Evolutionary conservation across 1,140 invertebrate genomes (phyloP).

Genomic region (Stenopsyche tienmushanensis): DNA sequence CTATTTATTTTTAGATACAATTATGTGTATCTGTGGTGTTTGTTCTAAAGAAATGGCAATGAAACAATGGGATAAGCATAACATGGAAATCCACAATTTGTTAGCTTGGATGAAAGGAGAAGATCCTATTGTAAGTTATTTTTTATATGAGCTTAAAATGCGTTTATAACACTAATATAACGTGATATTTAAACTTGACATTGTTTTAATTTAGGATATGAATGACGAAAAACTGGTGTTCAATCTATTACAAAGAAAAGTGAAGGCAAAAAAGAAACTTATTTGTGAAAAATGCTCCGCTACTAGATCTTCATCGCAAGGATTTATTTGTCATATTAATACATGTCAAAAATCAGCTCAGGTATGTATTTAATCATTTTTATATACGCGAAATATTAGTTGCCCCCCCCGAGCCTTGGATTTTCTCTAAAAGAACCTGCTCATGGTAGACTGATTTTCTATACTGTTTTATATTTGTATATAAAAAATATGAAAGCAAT

Average conservation of each 20-base stretch:
- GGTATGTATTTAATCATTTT: constrained; percentile 44
- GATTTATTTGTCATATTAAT: constrained; percentile 64
- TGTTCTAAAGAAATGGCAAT: constrained; percentile 46
- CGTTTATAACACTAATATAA: constrained; percentile 3
- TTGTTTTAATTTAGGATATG: constrained; percentile 47
- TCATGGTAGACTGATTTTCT: too few relatives aligned
- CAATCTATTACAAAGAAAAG: constrained; percentile 43
- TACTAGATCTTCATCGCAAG: constrained; percentile 58
- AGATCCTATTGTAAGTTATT: constrained; percentile 44
- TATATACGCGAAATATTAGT: too few relatives aligned
- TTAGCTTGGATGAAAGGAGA: constrained; percentile 53
- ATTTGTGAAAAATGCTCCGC: constrained; percentile 59
- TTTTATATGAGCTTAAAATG: too few relatives aligned
- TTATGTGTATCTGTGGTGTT: constrained; percentile 46
- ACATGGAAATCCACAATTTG: constrained; percentile 53
- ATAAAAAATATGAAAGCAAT: background rate
- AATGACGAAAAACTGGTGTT: constrained; percentile 46
- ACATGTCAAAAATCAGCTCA: constrained; percentile 61
- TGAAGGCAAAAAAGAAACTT: constrained; percentile 50
- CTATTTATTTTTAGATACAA: constrained; percentile 9
- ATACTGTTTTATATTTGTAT: too few relatives aligned
- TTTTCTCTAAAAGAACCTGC: too few relatives aligned
- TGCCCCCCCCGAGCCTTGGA: too few relatives aligned
- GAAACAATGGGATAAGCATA: constrained; percentile 51
- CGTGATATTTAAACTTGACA: constrained; percentile 9